phyloP scores from a whole-genome alignment of 2,888 invertebrate genomes.

The Spodoptera exigua region DNA sequence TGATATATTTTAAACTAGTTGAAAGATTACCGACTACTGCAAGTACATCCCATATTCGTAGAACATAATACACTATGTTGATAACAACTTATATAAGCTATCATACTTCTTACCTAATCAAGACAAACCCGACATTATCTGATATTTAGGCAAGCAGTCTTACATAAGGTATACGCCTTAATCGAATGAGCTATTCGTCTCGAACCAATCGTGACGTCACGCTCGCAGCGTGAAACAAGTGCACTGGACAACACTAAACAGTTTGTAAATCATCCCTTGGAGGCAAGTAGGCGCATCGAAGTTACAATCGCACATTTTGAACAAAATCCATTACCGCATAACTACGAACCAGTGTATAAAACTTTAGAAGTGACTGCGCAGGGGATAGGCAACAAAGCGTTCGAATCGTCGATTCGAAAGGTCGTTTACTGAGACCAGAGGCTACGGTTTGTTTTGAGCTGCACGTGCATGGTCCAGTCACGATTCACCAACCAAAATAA shows the following conservation, averaged over 20 bases:
- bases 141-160: constrained; percentile 39
- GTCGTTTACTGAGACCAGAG: constrained; percentile 56
- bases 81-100: neutral
- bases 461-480: constrained; percentile 73
- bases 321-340: constrained; percentile 42
- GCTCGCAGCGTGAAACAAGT: constrained; percentile 70
- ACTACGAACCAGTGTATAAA: neutral
- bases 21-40: no score
- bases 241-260: constrained; percentile 70
- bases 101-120: constrained; percentile 29
- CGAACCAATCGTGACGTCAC: constrained; percentile 77
- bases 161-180: constrained; percentile 43
- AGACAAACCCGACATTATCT: constrained; percentile 3
- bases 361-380: constrained; percentile 1
- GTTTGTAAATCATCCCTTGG: constrained; percentile 75
- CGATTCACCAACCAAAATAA: constrained; percentile 66
- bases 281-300: constrained; percentile 58
- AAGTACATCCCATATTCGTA: no score
- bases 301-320: constrained; percentile 26
- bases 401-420: constrained; percentile 39
- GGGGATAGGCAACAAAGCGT: constrained; percentile 29
- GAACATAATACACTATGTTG: no score
- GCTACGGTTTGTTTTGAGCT: constrained; percentile 70
- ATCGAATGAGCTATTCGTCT: constrained; percentile 68
- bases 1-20: no score